Evolutionary conservation across 2,113 vertebrate genomes (phyloP), one percentile per base, ranked within the genome.

Genomic region (Hystrix cristata): DNA sequence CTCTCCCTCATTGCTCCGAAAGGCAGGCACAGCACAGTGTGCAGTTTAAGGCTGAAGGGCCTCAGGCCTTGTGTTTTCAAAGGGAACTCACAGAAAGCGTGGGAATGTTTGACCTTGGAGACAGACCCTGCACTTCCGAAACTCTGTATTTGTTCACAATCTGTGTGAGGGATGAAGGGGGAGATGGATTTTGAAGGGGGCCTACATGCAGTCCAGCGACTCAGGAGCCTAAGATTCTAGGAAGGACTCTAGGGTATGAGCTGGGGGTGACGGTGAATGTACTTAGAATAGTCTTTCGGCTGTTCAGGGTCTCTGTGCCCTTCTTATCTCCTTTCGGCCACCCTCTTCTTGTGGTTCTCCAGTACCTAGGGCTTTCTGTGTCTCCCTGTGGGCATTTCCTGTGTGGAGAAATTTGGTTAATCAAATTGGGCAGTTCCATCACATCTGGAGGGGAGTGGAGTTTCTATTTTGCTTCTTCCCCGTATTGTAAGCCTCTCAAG

Each of bases 21-120:
- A 55, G 51, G 38, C 80, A 65, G 31, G 62, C n/a, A 43, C 48
- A 5, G 46, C 23, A 15, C 15, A 76, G 62, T 76, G 60, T 25
- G 27, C 13, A 64, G 76, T 62, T 60, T 38, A 88, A 53, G 87
- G 78, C n/a, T 65, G 85, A 84, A 87, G 43, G 6, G 53, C 31
- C 59, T 29, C 16, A 0, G 71, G 82, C 14, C 16, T 51, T 62
- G 60, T 14, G 23, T 48, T 80, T 88, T 91, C 82, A 80, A 55
- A 94, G 53, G 64, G 64, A 91, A 92, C 84, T 81, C 57, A 72
- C 29, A 46, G 76, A 46, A 74, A 74, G 13, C 5, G 7, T 46
- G n/a, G 38, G 25, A 1, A 43, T 59, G 29, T 38, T 71, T n/a
- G 67, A 92, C 64, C 91, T 96, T 55, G 90, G 19, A 2, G 12